A percentile compares a stretch with the other conserved stretches of the same genome.
Conservation (phyloP, 1,140 invertebrate genomes). For the Trachymyrmex septentrionalis region DNA sequence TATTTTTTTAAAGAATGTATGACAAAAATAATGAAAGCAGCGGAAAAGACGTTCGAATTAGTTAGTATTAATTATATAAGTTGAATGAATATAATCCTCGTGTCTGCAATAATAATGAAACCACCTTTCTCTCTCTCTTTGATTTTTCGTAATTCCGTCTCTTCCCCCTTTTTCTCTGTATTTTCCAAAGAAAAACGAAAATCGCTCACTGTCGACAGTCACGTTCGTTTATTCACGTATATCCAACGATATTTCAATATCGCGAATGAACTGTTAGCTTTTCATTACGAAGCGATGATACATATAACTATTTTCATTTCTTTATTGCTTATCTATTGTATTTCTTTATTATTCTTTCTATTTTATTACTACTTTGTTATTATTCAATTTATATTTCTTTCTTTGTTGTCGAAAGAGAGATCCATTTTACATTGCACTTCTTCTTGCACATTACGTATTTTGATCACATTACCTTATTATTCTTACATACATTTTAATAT, state of each 20-base stretch:
- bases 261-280: slow-evolving; percentile 24
- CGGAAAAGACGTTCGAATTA: not conserved
- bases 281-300: not conserved
- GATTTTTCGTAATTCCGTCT: slow-evolving; percentile 13
- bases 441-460: not conserved
- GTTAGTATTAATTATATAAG: not conserved
- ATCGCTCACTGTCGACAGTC: not conserved
- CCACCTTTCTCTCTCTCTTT: not conserved
- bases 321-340: not conserved
- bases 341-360: slow-evolving; percentile 5
- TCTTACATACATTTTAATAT: slow-evolving; percentile 23
- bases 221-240: slow-evolving; percentile 36
- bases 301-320: slow-evolving; percentile 32
- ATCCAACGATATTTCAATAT: slow-evolving; percentile 17
- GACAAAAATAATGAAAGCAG: not conserved
- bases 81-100: not conserved
- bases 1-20: slow-evolving; percentile 29
- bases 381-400: not conserved
- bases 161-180: not conserved
- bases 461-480: slow-evolving; percentile 1
- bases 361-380: not conserved
- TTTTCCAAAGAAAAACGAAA: slow-evolving; percentile 14
- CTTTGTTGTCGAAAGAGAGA: not conserved
- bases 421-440: not conserved
- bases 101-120: slow-evolving; percentile 43